Evolutionary conservation across 2,113 vertebrate species (phyloP).

Genomic region (Microcebus griseorufus): DNA sequence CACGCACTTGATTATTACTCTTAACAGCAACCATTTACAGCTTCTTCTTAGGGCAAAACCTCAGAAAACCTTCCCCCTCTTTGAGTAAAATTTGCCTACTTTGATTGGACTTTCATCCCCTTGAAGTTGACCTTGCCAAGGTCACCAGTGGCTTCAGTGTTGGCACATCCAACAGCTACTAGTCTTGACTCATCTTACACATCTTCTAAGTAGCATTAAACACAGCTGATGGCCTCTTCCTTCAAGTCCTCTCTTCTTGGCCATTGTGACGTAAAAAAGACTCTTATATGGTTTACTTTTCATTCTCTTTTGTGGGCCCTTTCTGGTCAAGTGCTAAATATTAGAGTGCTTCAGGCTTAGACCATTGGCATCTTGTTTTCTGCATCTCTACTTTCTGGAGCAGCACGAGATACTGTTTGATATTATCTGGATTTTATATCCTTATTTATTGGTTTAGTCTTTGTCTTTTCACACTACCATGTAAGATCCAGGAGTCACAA

Average conservation of each 20-base stretch:
- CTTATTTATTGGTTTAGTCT: not conserved
- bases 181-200: not conserved
- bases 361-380: not conserved
- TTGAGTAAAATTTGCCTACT: not conserved
- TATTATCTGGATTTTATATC: not conserved
- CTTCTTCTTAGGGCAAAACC: not conserved
- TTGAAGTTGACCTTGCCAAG: not conserved
- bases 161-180: not conserved
- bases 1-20: not conserved
- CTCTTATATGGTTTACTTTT: not conserved
- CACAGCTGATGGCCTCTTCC: not conserved
- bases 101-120: not conserved
- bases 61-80: not conserved
- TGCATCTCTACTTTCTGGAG: not conserved
- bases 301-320: not conserved
- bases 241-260: not conserved
- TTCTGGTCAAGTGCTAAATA: not conserved
- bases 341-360: not conserved
- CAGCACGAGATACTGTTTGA: not conserved
- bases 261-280: not conserved
- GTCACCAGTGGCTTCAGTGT: not conserved
- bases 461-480: not conserved
- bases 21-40: not conserved
- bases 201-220: not conserved
- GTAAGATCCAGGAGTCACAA: not conserved